phyloP scores from a whole-genome alignment of 2,888 invertebrate species.

The Deilephila porcellus region DNA sequence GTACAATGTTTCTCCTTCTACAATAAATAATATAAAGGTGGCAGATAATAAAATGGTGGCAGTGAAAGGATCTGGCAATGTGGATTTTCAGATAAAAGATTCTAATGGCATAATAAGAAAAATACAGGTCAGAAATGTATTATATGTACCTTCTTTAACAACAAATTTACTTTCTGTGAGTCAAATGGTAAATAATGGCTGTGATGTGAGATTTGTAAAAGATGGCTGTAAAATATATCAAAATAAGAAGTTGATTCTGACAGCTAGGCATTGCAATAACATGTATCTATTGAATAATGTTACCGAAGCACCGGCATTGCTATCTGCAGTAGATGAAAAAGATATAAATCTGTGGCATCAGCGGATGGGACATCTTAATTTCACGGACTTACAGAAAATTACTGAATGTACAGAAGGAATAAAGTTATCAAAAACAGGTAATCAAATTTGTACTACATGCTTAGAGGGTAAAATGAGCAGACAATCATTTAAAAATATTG shows the following conservation, averaged over 20 bases:
- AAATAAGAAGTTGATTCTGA: neutral
- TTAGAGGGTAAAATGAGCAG: no score
- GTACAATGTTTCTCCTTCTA: neutral
- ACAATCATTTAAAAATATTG: no score
- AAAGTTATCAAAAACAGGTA: no score
- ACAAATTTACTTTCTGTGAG: constrained; percentile 32
- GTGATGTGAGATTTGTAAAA: constrained; percentile 31
- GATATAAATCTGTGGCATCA: no score
- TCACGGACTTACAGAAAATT: no score
- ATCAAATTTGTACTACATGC: no score
- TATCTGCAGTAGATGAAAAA: no score
- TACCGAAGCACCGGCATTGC: no score
- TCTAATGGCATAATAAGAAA: neutral
- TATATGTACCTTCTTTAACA: neutral
- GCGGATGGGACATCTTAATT: no score
- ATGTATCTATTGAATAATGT: no score
- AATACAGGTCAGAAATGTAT: constrained; percentile 4
- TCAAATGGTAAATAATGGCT: constrained; percentile 33
- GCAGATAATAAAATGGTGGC: constrained; percentile 24
- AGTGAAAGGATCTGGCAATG: constrained; percentile 28
- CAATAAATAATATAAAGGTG: constrained; percentile 17
- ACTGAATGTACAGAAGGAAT: no score
- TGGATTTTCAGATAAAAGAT: constrained; percentile 27
- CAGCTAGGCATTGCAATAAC: no score
- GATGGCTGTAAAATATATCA: constrained; percentile 33